These are phyloP conservation scores for Philypnodon macrostomus DNA, from an alignment of 2,797 vertebrate genomes.

Conservation along the genomic window DNA sequence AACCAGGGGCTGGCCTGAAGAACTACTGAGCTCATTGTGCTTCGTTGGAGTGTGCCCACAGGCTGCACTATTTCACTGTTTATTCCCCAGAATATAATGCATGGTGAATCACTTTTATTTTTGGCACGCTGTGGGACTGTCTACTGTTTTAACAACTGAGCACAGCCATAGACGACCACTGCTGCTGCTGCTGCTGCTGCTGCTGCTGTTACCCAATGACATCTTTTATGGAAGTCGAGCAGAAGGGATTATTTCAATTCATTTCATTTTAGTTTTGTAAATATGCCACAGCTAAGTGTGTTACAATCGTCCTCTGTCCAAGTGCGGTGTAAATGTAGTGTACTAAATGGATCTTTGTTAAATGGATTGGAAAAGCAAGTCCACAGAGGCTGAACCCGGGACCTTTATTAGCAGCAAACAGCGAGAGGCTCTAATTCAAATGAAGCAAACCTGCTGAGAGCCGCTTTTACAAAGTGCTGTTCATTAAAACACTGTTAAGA, in stretches of 20 bases:
- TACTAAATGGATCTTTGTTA: slow-evolving; percentile 43
- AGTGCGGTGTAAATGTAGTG: slow-evolving; percentile 48
- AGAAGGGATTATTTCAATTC: slow-evolving; percentile 36
- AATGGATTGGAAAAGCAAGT: slow-evolving; percentile 56
- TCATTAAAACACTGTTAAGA: slow-evolving; percentile 46
- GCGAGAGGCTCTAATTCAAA: slow-evolving; percentile 30
- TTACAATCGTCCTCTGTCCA: slow-evolving; percentile 20
- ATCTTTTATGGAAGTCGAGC: slow-evolving; percentile 22
- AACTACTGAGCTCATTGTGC: slow-evolving; percentile 22
- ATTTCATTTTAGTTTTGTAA: slow-evolving; percentile 32
- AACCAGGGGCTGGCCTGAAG: slow-evolving; percentile 31
- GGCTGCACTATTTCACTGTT: slow-evolving; percentile 43
- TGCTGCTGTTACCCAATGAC: slow-evolving; percentile 16
- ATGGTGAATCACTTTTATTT: slow-evolving; percentile 54
- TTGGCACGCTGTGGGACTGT: slow-evolving; percentile 24
- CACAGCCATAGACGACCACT: slow-evolving; percentile 20
- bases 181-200: slow-evolving; percentile 19
- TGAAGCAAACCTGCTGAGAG: slow-evolving; percentile 42
- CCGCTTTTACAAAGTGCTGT: slow-evolving; percentile 14
- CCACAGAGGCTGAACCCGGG: slow-evolving; percentile 25
- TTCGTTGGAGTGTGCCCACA: slow-evolving; percentile 35
- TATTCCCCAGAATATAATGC: slow-evolving; percentile 42
- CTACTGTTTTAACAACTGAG: slow-evolving; percentile 30
- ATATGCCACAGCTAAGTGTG: slow-evolving; percentile 16
- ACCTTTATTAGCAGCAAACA: slow-evolving; percentile 36